A percentile compares a stretch with the other conserved stretches of the same genome.
phyloP scores from a whole-genome alignment of 2,797 vertebrate genomes.

The Pipistrellus pipistrellus region DNA sequence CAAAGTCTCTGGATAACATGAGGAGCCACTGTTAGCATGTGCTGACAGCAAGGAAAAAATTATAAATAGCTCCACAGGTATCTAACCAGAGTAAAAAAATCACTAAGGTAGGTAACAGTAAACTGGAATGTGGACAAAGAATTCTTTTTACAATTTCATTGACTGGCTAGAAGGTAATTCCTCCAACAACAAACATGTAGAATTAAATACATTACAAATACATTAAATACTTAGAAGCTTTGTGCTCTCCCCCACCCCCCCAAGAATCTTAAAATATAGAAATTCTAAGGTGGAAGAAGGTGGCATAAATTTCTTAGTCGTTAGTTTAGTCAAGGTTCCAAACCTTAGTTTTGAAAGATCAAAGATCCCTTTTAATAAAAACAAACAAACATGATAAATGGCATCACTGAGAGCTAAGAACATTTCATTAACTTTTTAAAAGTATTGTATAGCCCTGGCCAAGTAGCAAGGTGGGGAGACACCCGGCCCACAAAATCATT shows the following conservation, averaged over 20 bases:
- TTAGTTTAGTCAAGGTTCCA: slow-evolving; percentile 13
- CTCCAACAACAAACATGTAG: background rate
- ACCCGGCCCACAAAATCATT: too few relatives aligned
- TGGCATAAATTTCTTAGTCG: background rate
- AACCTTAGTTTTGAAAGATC: slow-evolving; percentile 51
- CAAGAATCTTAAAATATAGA: background rate
- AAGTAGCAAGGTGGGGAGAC: background rate
- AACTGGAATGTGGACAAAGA: background rate
- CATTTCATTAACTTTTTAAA: background rate
- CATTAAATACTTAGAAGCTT: background rate
- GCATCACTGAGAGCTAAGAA: slow-evolving; percentile 20
- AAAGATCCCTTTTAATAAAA: slow-evolving; percentile 26
- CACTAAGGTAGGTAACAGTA: background rate
- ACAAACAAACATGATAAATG: background rate
- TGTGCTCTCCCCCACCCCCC: background rate
- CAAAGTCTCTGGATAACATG: background rate
- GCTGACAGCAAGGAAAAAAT: background rate
- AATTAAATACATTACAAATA: slow-evolving; percentile 31
- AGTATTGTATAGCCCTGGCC: background rate
- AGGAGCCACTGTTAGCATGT: accelerated
- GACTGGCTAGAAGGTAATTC: background rate
- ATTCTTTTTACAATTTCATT: background rate
- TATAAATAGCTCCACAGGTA: background rate
- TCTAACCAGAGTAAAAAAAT: background rate
- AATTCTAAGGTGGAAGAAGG: background rate